Evolutionary conservation across 2,797 vertebrate species (phyloP), one percentile per base, ranked within the genome.

Genomic region (Semotilus atromaculatus): DNA sequence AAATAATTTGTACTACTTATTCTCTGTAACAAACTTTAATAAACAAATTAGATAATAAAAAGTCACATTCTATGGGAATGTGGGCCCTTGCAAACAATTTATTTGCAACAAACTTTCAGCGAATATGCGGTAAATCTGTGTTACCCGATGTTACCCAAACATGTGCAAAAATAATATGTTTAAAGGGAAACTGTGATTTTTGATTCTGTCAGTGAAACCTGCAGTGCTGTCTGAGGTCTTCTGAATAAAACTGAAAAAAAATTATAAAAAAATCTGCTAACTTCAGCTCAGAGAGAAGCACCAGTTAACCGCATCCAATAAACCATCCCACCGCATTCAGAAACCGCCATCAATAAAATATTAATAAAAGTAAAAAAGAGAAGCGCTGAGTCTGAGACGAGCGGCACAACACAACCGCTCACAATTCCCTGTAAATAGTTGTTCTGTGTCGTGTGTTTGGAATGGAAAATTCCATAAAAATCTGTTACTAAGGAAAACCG

Each of bases 381-480:
- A 38, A 40, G 67, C 23, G n/a, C 45, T 67, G 73, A 7, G 62
- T 70, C 51, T 84, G 51, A 78, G 64, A 80, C n/a, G 29, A 51
- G 40, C 21, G 18, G 81, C 53, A 8, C 36, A 40, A 51, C 62
- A 67, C 58, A 75, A 74, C 45, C 19, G 62, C 73, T 60, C 64
- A 58, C 31, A 9, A 60, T 71, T 84, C 74, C 64, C 66, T 23
- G 67, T 64, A 73, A 85, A 85, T 26, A 73, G 68, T 72, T 48
- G 76, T 85, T 60, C 74, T 7, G 40, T 66, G 76, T 26, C 31
- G 29, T 62, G 75, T 71, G 40, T 21, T 71, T 62, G 38, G 51
- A 64, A 85, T 80, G 75, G 76, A 85, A 85, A 85, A 84, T 36
- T 78, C 64, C 40, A 79, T 48, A 62, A 80, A 85, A 80, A 51